These are phyloP conservation scores for Urechis unicinctus DNA, from an alignment of 2,888 invertebrate species.

Conservation along the genomic window DNA sequence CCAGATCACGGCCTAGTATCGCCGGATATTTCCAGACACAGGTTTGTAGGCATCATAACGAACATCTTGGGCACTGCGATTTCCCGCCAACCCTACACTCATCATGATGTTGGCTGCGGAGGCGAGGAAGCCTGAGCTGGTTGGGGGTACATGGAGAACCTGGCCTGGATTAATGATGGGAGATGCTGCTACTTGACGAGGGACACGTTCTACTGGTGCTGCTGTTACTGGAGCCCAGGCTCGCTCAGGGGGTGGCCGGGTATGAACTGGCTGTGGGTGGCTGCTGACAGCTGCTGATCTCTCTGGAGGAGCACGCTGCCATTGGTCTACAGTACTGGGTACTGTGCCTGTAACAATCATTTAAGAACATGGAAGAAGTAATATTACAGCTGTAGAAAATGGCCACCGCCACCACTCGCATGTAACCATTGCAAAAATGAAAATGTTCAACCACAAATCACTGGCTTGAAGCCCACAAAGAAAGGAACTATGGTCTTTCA, in stretches of 20 bases:
- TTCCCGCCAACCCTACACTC: slow-evolving; percentile 20
- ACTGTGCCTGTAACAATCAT: too few relatives aligned
- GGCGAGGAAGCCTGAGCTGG: slow-evolving; percentile 17
- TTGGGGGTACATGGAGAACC: slow-evolving; percentile 5
- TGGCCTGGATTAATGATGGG: neutral
- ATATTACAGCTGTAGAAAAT: too few relatives aligned
- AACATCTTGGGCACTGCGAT: slow-evolving; percentile 10
- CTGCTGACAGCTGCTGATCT: too few relatives aligned
- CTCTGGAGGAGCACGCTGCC: too few relatives aligned
- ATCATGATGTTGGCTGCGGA: slow-evolving; percentile 23
- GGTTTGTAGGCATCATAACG: slow-evolving; percentile 24
- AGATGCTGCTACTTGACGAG: slow-evolving; percentile 2
- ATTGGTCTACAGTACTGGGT: too few relatives aligned
- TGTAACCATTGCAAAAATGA: too few relatives aligned
- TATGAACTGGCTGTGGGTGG: neutral
- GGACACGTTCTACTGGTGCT: slow-evolving; percentile 2
- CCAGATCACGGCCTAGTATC: too few relatives aligned
- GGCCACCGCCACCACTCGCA: too few relatives aligned
- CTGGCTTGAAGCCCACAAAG: too few relatives aligned
- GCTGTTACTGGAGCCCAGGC: slow-evolving; percentile 6
- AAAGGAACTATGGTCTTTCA: too few relatives aligned
- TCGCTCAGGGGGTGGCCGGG: neutral
- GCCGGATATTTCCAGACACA: slow-evolving; percentile 6
- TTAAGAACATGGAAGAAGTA: too few relatives aligned
- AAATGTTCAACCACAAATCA: too few relatives aligned